Percentiles rank a stretch among this genome's conserved stretches.
Conservation (phyloP, 2,113 vertebrate genomes). For the Tenrec ecaudatus region DNA sequence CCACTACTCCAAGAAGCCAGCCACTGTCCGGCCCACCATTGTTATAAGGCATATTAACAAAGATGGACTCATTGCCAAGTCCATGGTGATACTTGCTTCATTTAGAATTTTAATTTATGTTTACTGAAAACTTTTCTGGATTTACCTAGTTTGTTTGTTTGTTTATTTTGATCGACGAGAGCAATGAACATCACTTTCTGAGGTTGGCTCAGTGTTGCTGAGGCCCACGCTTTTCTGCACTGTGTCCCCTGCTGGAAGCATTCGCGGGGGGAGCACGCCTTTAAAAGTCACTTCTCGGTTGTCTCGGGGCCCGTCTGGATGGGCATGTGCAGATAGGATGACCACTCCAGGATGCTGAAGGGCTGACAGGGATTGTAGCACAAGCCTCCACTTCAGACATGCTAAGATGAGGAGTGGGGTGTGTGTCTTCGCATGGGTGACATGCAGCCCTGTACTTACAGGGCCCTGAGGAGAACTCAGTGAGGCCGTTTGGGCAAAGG, state of each 20-base stretch:
- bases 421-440: neutral
- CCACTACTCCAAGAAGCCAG: neutral
- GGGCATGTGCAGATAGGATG: neutral
- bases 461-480: neutral
- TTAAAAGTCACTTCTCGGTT: neutral
- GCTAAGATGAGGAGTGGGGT: neutral
- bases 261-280: neutral
- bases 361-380: neutral
- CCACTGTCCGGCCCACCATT: neutral
- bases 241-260: neutral
- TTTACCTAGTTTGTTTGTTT: slow-evolving; percentile 7
- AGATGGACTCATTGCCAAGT: neutral
- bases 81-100: neutral
- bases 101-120: slow-evolving; percentile 10
- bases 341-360: neutral
- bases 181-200: neutral
- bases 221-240: neutral
- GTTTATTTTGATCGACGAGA: neutral
- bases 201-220: neutral
- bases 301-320: neutral
- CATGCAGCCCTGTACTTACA: neutral
- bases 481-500: neutral
- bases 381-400: neutral
- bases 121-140: neutral
- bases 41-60: neutral